Base-by-base conservation (phyloP, 2,888 invertebrate genomes). In the Anthophora plumipes region DNA sequence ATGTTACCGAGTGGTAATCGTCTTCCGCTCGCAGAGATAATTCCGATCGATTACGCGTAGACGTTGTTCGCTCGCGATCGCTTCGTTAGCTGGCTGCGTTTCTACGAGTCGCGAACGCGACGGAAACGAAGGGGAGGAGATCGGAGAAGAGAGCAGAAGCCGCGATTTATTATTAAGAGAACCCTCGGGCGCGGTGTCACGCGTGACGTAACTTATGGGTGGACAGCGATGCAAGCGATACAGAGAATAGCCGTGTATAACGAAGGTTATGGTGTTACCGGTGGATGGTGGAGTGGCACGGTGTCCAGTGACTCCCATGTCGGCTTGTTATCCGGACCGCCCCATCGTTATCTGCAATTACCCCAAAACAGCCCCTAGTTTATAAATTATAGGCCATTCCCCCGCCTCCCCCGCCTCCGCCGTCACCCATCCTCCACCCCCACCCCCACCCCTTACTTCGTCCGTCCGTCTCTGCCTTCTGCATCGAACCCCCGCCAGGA, bases 321-420 rank as follows among this genome's bases (percentile, higher is more conserved):
- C 91, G 92, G 92, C 93, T 93, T 91, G 93, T 93, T 93, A 93
- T 92, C 92, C 92, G 92, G 84, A 91, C 91, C 92, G 91, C 92
- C 91, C 92, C 91, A 90, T 92, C 92, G 92, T 93, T 92, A 93
- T 92, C 92, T 91, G 92, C 92, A 93, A 93, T 93, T 93, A 93
- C 92, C 92, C 92, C 90, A 91, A 92, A 92, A 92, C 92, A 92
- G 91, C 92, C 91, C 92, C 91, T 91, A 91, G 92, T 91, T 92
- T 92, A 93, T 92, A 93, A 93, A 92, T 93, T 93, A 92, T 92
- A 93, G 92, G 89, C 91, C 91, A 78, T 84, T 31, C 31, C 31
- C 31, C 31, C 31, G 4, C 31, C n/a, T n/a, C n/a, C 89, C 90
- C 90, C 87, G 79, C 77, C 73, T 74, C 72, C 55, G 55, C 31